A percentile compares a stretch with the other conserved stretches of the same genome.
Evolutionary conservation across 2,797 vertebrate species (phyloP).

Genomic region (Sphenodon punctatus): DNA sequence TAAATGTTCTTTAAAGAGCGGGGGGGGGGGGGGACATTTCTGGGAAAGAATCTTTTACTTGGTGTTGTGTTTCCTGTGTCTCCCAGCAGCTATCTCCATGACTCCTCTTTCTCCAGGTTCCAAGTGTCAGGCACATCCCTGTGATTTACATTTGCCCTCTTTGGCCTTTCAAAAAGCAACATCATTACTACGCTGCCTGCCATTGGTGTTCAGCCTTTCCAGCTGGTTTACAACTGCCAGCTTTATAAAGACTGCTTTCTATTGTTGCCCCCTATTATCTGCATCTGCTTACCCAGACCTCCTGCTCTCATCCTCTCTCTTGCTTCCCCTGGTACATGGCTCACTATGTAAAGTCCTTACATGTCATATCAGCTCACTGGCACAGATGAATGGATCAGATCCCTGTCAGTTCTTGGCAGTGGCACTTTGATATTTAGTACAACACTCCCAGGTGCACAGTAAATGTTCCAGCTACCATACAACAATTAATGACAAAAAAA

Average conservation of each 20-base stretch:
- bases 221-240: background rate
- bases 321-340: background rate
- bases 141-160: background rate
- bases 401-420: background rate
- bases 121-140: conserved; percentile 27
- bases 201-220: background rate
- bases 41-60: conserved; percentile 57
- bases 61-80: conserved; percentile 33
- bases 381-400: background rate
- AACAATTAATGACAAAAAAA: background rate
- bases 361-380: background rate
- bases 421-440: background rate
- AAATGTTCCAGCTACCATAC: background rate
- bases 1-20: no score
- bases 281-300: background rate
- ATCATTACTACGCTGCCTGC: no score
- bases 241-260: background rate
- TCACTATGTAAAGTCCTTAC: background rate
- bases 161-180: conserved; percentile 19
- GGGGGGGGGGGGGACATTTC: conserved; percentile 61
- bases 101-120: conserved; percentile 3
- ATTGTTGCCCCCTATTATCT: background rate
- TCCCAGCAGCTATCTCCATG: background rate
- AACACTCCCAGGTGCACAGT: background rate
- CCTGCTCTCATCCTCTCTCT: background rate